Conservation (phyloP, 35 echinoderm and acorn worm genomes). For the Apostichopus parvimensis region DNA sequence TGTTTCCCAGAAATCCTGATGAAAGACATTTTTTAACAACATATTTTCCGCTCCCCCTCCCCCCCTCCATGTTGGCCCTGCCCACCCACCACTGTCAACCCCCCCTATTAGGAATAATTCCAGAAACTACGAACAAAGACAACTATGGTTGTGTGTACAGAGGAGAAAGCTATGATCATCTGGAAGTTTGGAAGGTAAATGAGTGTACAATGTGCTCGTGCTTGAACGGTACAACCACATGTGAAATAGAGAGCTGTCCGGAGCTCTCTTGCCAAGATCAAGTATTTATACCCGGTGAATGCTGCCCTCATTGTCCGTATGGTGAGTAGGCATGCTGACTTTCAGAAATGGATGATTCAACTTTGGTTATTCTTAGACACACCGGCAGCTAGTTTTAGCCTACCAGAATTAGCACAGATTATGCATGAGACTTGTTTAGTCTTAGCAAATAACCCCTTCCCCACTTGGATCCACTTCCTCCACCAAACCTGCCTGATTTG, state of each 20-base stretch:
- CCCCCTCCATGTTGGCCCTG: neutral
- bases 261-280: conserved; percentile 64
- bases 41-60: neutral
- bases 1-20: neutral
- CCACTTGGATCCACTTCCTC: too few species aligned
- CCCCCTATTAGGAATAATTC: neutral
- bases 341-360: neutral
- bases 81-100: neutral
- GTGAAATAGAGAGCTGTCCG: conserved; percentile 76
- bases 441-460: too few species aligned
- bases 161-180: conserved; percentile 60
- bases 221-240: conserved; percentile 77
- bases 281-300: conserved; percentile 63
- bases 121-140: neutral
- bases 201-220: conserved; percentile 81
- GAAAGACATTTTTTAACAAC: neutral
- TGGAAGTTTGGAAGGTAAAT: conserved; percentile 60
- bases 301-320: conserved; percentile 81
- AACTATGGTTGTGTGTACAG: conserved; percentile 59
- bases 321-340: conserved; percentile 65
- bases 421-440: too few species aligned
- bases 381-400: too few species aligned
- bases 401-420: too few species aligned
- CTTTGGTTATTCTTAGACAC: too few species aligned
- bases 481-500: too few species aligned